Conservation (phyloP, 35 echinoderm and acorn worm species). For the Ptychodera flava region DNA sequence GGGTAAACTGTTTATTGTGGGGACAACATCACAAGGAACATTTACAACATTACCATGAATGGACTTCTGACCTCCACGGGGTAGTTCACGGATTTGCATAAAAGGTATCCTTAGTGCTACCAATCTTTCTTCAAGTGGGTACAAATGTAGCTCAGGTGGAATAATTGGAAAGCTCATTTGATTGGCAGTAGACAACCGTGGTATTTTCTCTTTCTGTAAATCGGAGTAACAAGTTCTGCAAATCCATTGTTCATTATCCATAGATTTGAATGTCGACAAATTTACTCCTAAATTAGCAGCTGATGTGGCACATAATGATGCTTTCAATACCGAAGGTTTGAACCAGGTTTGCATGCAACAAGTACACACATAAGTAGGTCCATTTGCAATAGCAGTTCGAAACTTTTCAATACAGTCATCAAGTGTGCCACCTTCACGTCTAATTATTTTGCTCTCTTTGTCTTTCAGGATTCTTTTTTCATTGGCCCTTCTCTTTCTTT, state of each 20-base stretch:
- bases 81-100: slow-evolving; percentile 26
- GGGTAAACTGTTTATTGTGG: slow-evolving; percentile 12
- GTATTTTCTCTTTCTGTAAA: slow-evolving; percentile 11
- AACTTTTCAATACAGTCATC: too few species aligned
- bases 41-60: slow-evolving; percentile 42
- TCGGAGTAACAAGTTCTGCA: slow-evolving; percentile 17
- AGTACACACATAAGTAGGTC: slow-evolving; percentile 15
- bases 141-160: slow-evolving; percentile 14
- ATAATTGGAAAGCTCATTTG: slow-evolving; percentile 6
- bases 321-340: slow-evolving; percentile 7
- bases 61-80: slow-evolving; percentile 30
- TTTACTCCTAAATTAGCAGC: background rate
- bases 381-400: slow-evolving; percentile 7
- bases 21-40: slow-evolving; percentile 36
- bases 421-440: too few species aligned
- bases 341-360: slow-evolving; percentile 22
- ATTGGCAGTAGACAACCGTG: background rate
- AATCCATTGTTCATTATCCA: slow-evolving; percentile 28
- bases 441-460: too few species aligned
- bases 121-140: slow-evolving; percentile 22
- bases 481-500: too few species aligned
- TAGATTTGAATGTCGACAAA: slow-evolving; percentile 14
- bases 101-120: slow-evolving; percentile 33
- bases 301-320: background rate
- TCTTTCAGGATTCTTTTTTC: too few species aligned